Evolutionary conservation across 2,113 vertebrate species (phyloP), one percentile per base, ranked within the genome.

Genomic region (Cryptomyrus ogoouensis): DNA sequence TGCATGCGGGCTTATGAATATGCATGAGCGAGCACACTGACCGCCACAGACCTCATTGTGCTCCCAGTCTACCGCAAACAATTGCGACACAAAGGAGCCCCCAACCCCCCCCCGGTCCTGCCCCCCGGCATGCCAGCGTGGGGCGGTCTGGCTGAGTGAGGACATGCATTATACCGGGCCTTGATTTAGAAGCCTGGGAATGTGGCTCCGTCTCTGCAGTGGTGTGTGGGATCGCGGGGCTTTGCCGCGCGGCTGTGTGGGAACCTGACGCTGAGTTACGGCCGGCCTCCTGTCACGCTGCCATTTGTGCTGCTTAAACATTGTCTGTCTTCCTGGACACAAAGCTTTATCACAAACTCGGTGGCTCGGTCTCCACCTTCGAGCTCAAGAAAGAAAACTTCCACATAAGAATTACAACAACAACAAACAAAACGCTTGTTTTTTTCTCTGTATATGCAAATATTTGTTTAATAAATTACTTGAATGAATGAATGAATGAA

Each of bases 1-100:
- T 91, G 58, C 91, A 93, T 92, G 92, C 52, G 21, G 88, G 8
- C 47, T 88, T 92, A 92, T 94, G 91, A 93, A 94, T 94, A 94
- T 94, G 92, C 93, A 94, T 93, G 93, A 86, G 12, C 74, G 88
- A 90, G 90, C 89, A 88, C 92, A 91, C 77, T 86, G 90, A 90
- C 90, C 90, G 86, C 91, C 74, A 66, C 80, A 44, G 88, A 87
- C 89, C 88, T 90, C 86, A 92, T 91, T 91, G 90, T 92, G 90
- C 84, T 88, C 83, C 91, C 17, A 58, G 70, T 88, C 87, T 89
- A 87, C 70, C 52, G 88, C 52, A 80, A 87, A 91, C 90, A 89
- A 89, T 74, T 15, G 35, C 49, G 70, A 46, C 89, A 92, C 92
- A 92, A 91, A 91, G 83, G 91, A 83, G 85, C 35, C 89, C 80